phyloP scores from a whole-genome alignment of 1,140 invertebrate genomes.

The Antheraea mylitta region DNA sequence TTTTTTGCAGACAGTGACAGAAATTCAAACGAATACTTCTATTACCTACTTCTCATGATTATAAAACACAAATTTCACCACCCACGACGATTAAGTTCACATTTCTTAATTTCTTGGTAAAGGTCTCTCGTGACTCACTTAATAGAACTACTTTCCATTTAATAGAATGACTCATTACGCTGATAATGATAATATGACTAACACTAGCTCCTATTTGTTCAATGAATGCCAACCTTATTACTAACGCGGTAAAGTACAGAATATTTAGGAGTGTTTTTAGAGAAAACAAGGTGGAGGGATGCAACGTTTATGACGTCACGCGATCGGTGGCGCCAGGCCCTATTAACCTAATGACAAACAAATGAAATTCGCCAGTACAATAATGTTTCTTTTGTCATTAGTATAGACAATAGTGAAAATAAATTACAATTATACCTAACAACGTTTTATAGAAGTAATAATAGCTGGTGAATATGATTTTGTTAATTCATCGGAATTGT shows the following conservation, averaged over 20 bases:
- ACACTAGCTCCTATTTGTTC: background rate
- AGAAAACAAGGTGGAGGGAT: background rate
- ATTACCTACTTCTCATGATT: too few species aligned
- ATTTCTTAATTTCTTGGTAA: slow-evolving; percentile 1
- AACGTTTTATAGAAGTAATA: too few species aligned
- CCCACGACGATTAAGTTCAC: background rate
- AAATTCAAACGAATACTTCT: too few species aligned
- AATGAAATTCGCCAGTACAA: background rate
- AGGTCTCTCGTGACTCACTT: background rate
- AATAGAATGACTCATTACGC: slow-evolving; percentile 3
- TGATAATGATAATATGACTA: slow-evolving; percentile 3
- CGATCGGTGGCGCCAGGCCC: background rate
- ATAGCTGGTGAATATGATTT: too few species aligned
- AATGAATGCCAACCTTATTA: background rate
- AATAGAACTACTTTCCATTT: background rate
- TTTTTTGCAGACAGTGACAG: too few species aligned
- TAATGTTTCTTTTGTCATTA: background rate
- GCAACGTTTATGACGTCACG: background rate
- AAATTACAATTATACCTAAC: too few species aligned
- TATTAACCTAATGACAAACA: background rate
- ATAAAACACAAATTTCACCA: background rate
- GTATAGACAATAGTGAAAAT: background rate
- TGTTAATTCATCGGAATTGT: too few species aligned
- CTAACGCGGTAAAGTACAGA: background rate
- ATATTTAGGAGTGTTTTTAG: background rate